phyloP scores from a whole-genome alignment of 2,797 vertebrate species.

The Rhincodon typus region DNA sequence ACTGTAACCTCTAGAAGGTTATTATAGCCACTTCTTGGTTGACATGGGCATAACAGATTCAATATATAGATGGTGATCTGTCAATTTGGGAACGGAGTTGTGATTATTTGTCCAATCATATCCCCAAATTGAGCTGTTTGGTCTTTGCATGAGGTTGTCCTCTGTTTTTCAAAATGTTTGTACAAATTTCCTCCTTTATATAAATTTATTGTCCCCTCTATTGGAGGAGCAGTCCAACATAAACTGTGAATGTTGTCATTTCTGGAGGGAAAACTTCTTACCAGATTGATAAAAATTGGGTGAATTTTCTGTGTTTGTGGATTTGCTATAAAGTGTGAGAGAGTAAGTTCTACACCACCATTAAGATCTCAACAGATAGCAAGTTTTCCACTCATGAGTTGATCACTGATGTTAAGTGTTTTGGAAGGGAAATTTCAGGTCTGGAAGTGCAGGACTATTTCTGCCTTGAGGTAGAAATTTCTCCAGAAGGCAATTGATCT shows the following conservation, averaged over 20 bases:
- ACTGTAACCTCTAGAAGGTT: too few species aligned
- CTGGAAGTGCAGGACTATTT: background rate
- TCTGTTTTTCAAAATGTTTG: background rate
- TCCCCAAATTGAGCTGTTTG: background rate
- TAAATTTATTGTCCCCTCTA: background rate
- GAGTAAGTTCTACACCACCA: background rate
- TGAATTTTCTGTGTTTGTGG: background rate
- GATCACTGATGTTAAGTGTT: background rate
- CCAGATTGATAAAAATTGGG: background rate
- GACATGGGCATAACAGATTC: background rate
- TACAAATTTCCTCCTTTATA: background rate
- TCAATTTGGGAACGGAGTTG: background rate
- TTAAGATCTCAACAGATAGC: background rate
- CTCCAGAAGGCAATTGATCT: slow-evolving; percentile 8
- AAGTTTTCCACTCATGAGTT: background rate
- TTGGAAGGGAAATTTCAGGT: background rate
- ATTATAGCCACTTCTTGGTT: background rate
- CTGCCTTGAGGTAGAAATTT: background rate
- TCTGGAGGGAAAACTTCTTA: background rate
- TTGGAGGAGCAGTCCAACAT: background rate
- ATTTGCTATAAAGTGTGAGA: background rate
- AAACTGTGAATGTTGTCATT: background rate
- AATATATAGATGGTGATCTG: background rate
- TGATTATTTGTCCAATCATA: background rate
- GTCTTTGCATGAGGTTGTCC: background rate